Percentiles rank a stretch among this genome's conserved stretches.
Conservation (phyloP, 2,797 vertebrate species). For the Zenarchopterus dispar region DNA sequence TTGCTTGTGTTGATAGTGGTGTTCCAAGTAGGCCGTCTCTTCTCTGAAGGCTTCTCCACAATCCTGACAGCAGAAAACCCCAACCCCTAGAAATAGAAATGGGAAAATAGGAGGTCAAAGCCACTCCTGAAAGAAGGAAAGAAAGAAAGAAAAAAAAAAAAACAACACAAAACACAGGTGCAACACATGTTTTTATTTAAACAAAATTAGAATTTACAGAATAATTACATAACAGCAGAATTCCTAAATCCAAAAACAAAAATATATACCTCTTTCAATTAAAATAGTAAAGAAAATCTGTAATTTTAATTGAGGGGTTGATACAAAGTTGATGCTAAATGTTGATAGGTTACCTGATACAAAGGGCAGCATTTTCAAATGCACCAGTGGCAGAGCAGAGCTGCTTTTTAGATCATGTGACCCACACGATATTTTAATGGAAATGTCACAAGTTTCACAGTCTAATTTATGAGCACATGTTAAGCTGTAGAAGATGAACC, state of each 20-base stretch:
- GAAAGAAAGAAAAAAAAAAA: constrained; percentile 26
- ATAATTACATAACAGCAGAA: neutral
- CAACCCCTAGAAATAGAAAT: constrained; percentile 81
- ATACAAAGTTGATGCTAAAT: too few species aligned
- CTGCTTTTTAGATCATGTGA: too few species aligned
- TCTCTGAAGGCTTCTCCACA: constrained; percentile 78
- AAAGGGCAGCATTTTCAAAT: too few species aligned
- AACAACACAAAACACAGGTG: constrained; percentile 37
- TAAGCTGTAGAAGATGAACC: too few species aligned
- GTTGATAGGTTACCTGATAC: too few species aligned
- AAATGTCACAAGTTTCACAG: too few species aligned
- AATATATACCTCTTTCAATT: neutral
- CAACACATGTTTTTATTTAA: constrained; percentile 55
- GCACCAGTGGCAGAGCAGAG: too few species aligned
- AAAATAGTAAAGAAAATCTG: neutral
- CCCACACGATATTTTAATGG: too few species aligned
- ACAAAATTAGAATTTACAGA: constrained; percentile 25
- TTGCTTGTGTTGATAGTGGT: constrained; percentile 70
- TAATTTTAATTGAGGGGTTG: neutral
- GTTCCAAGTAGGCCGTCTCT: constrained; percentile 72
- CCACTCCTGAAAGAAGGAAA: constrained; percentile 63
- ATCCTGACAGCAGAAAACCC: constrained; percentile 77
- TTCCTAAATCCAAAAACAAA: neutral
- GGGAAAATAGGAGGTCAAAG: constrained; percentile 78
- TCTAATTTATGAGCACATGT: too few species aligned